Percentiles rank a stretch among this genome's conserved stretches.
Evolutionary conservation across 2,797 vertebrate genomes (phyloP).

Genomic region (Crenichthys baileyi): DNA sequence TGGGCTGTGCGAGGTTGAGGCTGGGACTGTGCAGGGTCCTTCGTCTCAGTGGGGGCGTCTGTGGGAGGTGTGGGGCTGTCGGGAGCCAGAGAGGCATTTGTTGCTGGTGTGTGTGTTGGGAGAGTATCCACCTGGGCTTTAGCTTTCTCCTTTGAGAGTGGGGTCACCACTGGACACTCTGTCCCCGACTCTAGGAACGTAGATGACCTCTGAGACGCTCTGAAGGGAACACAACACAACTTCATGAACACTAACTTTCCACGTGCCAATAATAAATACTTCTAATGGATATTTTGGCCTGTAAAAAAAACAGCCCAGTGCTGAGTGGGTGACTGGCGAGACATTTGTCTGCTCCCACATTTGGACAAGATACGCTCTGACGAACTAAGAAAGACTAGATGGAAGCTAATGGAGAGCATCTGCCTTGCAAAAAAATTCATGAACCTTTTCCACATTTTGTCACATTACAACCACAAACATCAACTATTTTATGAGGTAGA

Average conservation of each 20-base stretch:
- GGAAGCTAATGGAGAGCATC: too few relatives aligned
- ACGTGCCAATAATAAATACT: too few relatives aligned
- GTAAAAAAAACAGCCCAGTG: too few relatives aligned
- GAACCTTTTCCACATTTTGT: too few relatives aligned
- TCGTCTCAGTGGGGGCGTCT: constrained; percentile 40
- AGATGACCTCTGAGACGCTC: constrained; percentile 66
- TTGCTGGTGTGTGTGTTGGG: neutral
- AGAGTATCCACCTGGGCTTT: constrained; percentile 22
- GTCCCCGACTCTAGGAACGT: constrained; percentile 46
- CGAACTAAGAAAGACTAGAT: too few relatives aligned
- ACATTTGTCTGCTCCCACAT: too few relatives aligned
- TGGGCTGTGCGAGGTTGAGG: constrained; percentile 46
- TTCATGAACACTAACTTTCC: neutral
- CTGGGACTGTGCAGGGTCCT: constrained; percentile 62
- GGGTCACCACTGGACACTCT: constrained; percentile 40
- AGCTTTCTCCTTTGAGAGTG: constrained; percentile 37
- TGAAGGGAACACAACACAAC: constrained; percentile 14
- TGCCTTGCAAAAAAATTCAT: too few relatives aligned
- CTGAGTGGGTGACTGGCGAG: too few relatives aligned
- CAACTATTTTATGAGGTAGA: too few relatives aligned
- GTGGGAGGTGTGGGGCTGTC: constrained; percentile 22
- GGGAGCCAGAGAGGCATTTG: neutral
- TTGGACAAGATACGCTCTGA: too few relatives aligned
- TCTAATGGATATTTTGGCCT: too few relatives aligned
- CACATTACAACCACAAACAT: too few relatives aligned